A percentile compares a stretch with the other conserved stretches of the same genome.
These are phyloP conservation scores for Baccha elongata DNA, from an alignment of 2,888 invertebrate species.

Conservation along the genomic window DNA sequence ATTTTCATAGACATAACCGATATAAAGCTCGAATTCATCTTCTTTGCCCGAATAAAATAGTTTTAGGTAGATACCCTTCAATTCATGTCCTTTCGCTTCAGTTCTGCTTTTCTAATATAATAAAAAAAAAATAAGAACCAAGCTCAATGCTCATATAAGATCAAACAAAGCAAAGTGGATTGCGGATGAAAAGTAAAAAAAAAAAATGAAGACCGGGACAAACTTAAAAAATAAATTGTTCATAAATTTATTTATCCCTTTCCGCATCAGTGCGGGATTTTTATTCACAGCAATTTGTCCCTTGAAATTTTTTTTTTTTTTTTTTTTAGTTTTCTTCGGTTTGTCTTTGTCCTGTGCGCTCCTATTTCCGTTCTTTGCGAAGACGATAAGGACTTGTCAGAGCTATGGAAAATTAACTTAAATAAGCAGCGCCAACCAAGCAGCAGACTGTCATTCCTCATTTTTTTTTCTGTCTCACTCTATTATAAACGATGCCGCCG, in stretches of 20 bases:
- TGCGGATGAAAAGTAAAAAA: conserved; percentile 1
- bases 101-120: conserved; percentile 6
- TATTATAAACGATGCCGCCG: conserved; percentile 16
- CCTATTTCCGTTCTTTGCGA: conserved; percentile 53
- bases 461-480: conserved; percentile 24
- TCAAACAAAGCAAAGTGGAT: conserved; percentile 22
- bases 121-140: not conserved
- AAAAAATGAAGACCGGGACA: conserved; percentile 4
- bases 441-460: conserved; percentile 54
- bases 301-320: conserved; percentile 37
- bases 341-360: conserved; percentile 30
- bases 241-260: conserved; percentile 70
- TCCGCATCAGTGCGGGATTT: conserved; percentile 68
- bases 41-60: conserved; percentile 32
- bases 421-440: conserved; percentile 52
- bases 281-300: conserved; percentile 69
- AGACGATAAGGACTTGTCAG: conserved; percentile 63
- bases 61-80: conserved; percentile 48
- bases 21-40: conserved; percentile 34
- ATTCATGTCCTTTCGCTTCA: conserved; percentile 32
- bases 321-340: not conserved
- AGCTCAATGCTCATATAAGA: conserved; percentile 12
- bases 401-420: conserved; percentile 56
- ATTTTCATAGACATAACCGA: conserved; percentile 65
- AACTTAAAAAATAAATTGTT: conserved; percentile 60